Evolutionary conservation across 2,113 vertebrate genomes (phyloP), one percentile per base, ranked within the genome.

Genomic region (Rhea americana): DNA sequence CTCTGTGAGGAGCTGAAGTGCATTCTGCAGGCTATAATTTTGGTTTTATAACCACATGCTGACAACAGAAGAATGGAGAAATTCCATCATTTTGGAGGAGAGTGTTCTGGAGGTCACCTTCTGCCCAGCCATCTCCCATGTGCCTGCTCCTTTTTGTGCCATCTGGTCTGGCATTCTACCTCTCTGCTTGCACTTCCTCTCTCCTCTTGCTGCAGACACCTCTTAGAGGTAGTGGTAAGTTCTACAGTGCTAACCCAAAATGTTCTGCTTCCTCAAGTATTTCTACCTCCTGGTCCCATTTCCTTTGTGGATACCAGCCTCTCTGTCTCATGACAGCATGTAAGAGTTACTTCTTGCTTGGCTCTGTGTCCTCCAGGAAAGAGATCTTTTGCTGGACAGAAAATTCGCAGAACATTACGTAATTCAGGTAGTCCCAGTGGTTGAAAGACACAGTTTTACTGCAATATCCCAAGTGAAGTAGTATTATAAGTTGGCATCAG

Each of bases 1-100:
- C 15, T 1, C 35, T 4, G 0, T 0, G 2, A 26, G 24, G 7
- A 73, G 7, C 61, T 55, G 20, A 50, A 72, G 3, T 48, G n/a
- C 14, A 2, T 75, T 85, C 35, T 82, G 32, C 53, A 37, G 6
- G 20, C 6, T 51, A 4, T 11, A 41, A 20, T 56, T 61, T 28
- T 70, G 13, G 7, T 50, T 53, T 53, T 55, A 43, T 62, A 75
- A 71, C 6, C 5, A 14, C 20, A 16, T 55, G 37, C 63, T 67
- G 21, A 56, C 9, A 47, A 43, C 30, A 58, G 30, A 58, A 17
- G 55, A 25, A 63, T 3, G 20, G 24, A 8, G 11, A 70, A 56
- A 53, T 7, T 28, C 37, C 21, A 7, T 30, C 4, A 0, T 56
- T 53, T 43, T 39, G 21, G 32, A 55, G 6, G 6, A 82, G 55